Percentiles rank a stretch among this genome's conserved stretches.
Conservation (phyloP, 1,140 invertebrate genomes). For the Drosophila persimilis region DNA sequence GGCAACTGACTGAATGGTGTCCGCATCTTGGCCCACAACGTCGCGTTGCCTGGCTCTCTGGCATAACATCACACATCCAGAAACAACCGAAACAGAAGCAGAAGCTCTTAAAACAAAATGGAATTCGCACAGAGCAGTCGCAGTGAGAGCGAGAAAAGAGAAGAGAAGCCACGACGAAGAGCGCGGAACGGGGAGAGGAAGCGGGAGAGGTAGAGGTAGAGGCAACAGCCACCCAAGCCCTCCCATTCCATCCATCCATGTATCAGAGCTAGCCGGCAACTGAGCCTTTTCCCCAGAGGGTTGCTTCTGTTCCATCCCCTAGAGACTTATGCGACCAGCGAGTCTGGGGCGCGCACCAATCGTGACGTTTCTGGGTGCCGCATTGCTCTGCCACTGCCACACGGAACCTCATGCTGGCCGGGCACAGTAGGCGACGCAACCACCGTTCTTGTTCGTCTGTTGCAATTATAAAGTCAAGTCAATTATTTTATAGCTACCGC, state of each 20-base stretch:
- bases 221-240: constrained; percentile 57
- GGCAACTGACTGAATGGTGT: constrained; percentile 69
- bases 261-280: constrained; percentile 35
- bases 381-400: constrained; percentile 12
- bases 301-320: constrained; percentile 61
- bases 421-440: constrained; percentile 57
- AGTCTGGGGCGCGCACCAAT: constrained; percentile 63
- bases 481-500: constrained; percentile 59
- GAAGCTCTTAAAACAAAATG: constrained; percentile 74
- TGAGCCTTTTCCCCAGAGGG: constrained; percentile 63
- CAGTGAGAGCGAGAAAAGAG: constrained; percentile 11
- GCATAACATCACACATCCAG: constrained; percentile 37
- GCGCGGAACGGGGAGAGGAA: constrained; percentile 4
- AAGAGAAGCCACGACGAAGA: not conserved
- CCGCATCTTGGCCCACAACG: constrained; percentile 44
- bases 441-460: constrained; percentile 36
- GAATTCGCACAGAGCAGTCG: constrained; percentile 32
- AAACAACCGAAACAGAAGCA: constrained; percentile 7
- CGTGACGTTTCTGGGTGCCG: constrained; percentile 56
- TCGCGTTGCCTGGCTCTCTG: constrained; percentile 29
- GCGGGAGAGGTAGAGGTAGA: constrained; percentile 1
- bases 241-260: constrained; percentile 31
- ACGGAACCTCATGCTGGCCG: constrained; percentile 53
- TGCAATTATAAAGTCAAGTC: constrained; percentile 77
- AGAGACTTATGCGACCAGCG: constrained; percentile 24